Percentiles rank a stretch among this genome's conserved stretches.
Evolutionary conservation across 2,113 vertebrate species (phyloP).

Genomic region (Poeciliopsis retropinna): DNA sequence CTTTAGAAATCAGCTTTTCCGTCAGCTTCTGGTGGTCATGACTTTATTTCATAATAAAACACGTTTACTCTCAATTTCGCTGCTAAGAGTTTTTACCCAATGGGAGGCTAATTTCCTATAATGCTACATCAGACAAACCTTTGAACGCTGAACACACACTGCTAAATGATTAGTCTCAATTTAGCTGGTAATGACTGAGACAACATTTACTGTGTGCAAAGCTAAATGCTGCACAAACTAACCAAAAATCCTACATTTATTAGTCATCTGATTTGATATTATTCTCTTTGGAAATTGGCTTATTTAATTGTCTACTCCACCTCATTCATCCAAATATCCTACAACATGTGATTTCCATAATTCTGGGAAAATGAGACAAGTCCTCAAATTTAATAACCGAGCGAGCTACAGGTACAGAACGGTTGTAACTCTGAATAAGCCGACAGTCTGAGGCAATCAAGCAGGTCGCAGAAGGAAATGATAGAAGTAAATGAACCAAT

Average conservation of each 20-base stretch:
- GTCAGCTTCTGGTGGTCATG: constrained; percentile 99
- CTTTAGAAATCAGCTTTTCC: constrained; percentile 92
- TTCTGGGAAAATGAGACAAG: constrained; percentile 62
- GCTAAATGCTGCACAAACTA: constrained; percentile 19
- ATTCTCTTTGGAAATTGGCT: constrained; percentile 55
- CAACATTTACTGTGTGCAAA: constrained; percentile 51
- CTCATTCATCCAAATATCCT: constrained; percentile 55
- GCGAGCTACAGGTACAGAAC: constrained; percentile 52
- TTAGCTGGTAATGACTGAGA: constrained; percentile 43
- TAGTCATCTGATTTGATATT: constrained; percentile 60
- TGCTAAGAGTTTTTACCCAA: constrained; percentile 25
- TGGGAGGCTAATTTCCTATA: constrained; percentile 42
- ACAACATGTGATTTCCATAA: constrained; percentile 68
- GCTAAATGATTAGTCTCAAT: constrained; percentile 59
- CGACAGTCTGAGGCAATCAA: constrained; percentile 44
- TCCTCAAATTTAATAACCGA: constrained; percentile 55
- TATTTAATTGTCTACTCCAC: constrained; percentile 67
- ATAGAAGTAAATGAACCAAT: constrained; percentile 55
- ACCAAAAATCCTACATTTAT: constrained; percentile 33
- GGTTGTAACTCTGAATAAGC: constrained; percentile 46
- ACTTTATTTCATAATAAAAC: constrained; percentile 23
- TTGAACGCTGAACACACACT: constrained; percentile 51
- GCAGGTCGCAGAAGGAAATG: constrained; percentile 45
- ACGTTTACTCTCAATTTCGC: not conserved
- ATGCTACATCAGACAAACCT: constrained; percentile 50